Base-by-base conservation (phyloP, 2,797 vertebrate species). In the Gymnothorax javanicus region DNA sequence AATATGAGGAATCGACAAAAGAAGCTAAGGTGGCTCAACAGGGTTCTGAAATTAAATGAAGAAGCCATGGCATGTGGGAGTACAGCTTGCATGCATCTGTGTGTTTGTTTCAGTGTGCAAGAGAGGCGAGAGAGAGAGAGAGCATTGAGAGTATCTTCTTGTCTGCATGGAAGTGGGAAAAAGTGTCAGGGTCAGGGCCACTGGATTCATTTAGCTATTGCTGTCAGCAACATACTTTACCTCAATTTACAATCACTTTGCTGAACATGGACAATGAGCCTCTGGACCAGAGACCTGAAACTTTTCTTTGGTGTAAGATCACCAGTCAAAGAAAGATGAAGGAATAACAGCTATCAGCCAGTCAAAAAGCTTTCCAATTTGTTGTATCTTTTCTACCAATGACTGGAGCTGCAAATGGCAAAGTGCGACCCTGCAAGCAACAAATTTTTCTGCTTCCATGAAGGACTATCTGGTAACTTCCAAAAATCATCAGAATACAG, bases 361-460 rank as follows among this genome's bases (percentile, higher is more conserved):
- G 13, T 50, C 60, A 58, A 82, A 87, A 87, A 83, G 86, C 86
- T 83, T 73, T 69, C 83, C 69, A 87, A 56, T 52, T 83, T 83
- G n/a, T 57, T 67, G 73, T 87, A 71, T 86, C 17, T 83, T 50
- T 62, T 43, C 62, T 64, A 71, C 64, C 58, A 15, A 17, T 62
- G 54, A 54, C 64, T 20, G 57, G 64, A 71, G 60, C 64, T 54
- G 52, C 81, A n/a, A 50, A 12, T n/a, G 50, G 57, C 23, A 82
- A 82, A 54, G 83, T 33, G 50, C 50, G n/a, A n/a, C 11, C 7
- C 15, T 59, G 13, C 50, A 64, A 75, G 57, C 6, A 13, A 3
- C 56, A 12, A 54, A 23, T 43, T 52, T 25, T n/a, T 86, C n/a
- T 86, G 57, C 23, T 64, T 54, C 57, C 58, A 50, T 17, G 43